phyloP scores from a whole-genome alignment of 2,113 vertebrate genomes.

The Hymenochirus boettgeri region DNA sequence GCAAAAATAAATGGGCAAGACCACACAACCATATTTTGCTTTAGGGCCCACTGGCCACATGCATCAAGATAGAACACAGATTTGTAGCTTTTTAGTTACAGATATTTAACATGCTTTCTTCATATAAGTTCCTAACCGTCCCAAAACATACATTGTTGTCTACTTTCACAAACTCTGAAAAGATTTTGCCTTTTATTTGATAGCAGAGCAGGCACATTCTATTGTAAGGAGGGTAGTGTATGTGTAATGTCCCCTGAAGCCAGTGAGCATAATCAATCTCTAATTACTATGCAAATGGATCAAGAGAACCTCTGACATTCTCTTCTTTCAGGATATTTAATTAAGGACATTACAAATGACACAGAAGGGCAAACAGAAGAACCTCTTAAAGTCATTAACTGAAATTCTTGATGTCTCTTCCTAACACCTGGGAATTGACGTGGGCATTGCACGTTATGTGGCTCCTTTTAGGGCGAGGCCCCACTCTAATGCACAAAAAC shows the following conservation, averaged over 20 bases:
- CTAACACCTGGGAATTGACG: not conserved
- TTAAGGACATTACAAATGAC: constrained; percentile 37
- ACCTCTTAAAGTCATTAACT: constrained; percentile 20
- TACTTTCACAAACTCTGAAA: not conserved
- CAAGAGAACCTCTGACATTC: constrained; percentile 34
- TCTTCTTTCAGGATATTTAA: constrained; percentile 33
- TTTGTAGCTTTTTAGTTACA: too few relatives aligned
- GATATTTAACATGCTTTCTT: too few relatives aligned
- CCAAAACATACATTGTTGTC: not conserved
- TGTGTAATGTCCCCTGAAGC: constrained; percentile 31
- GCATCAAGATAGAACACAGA: too few relatives aligned
- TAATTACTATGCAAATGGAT: constrained; percentile 41
- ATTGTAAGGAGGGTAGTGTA: not conserved
- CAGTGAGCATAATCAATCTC: constrained; percentile 35
- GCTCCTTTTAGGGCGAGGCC: too few relatives aligned
- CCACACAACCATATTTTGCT: too few relatives aligned
- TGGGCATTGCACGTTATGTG: too few relatives aligned
- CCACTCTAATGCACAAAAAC: too few relatives aligned
- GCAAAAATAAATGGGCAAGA: too few relatives aligned
- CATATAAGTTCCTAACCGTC: not conserved
- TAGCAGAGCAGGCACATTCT: not conserved
- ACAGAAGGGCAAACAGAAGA: constrained; percentile 28
- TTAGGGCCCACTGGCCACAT: too few relatives aligned
- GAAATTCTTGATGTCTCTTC: not conserved
- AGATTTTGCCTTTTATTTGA: not conserved